phyloP scores from a whole-genome alignment of 2,113 vertebrate species.

The Cairina moschata region DNA sequence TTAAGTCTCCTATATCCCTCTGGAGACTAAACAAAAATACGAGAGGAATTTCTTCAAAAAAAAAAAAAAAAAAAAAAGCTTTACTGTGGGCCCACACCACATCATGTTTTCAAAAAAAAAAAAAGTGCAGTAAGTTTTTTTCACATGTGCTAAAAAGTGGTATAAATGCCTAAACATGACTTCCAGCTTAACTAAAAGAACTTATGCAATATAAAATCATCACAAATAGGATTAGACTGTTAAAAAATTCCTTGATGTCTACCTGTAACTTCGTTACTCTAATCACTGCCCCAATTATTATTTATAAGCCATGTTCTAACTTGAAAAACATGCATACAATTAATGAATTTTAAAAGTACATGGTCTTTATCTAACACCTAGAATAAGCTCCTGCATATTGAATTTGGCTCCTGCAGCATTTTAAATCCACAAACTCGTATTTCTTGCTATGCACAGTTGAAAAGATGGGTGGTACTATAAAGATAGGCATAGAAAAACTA shows the following conservation, averaged over 20 bases:
- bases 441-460: not conserved
- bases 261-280: not conserved
- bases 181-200: not conserved
- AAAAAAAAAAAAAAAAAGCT: not conserved
- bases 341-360: not conserved
- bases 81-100: not conserved
- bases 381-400: not conserved
- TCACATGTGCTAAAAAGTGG: not conserved
- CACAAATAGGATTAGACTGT: not conserved
- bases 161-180: not conserved
- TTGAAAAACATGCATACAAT: not conserved
- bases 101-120: not conserved
- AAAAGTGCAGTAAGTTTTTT: not conserved
- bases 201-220: not conserved
- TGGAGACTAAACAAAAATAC: not conserved
- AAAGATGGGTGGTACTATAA: not conserved
- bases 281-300: not conserved
- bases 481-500: not conserved
- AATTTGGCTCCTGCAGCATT: not conserved
- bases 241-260: not conserved
- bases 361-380: not conserved
- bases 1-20: not conserved
- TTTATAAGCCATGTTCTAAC: not conserved
- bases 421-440: not conserved
- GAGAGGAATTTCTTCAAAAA: not conserved